Evolutionary conservation across 92 coral and sea anemone species (phyloP).

Genomic region (Actinostola sp.): DNA sequence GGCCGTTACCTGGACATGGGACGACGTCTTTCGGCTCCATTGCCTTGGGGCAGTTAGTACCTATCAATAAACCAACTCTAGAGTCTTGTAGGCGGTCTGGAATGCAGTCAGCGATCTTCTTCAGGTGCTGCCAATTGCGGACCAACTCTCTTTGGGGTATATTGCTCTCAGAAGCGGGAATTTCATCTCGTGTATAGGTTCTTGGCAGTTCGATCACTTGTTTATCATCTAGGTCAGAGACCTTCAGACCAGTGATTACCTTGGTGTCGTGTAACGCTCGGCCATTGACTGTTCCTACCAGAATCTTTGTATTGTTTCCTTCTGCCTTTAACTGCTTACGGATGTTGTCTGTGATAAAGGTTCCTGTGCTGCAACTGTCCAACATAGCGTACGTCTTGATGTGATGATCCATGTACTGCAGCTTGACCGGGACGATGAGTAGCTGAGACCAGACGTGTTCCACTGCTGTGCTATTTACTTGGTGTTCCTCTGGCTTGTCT

Average conservation of each 20-base stretch:
- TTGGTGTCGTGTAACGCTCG: conserved; percentile 33
- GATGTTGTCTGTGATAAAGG: conserved; percentile 45
- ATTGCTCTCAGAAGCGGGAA: conserved; percentile 21
- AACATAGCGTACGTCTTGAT: conserved; percentile 53
- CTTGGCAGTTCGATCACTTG: conserved; percentile 38
- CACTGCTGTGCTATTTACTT: no score
- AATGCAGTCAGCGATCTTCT: neutral
- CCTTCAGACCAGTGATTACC: conserved; percentile 41
- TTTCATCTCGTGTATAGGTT: conserved; percentile 26
- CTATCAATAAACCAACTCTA: no score
- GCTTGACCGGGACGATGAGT: conserved; percentile 53
- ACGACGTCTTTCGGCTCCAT: no score
- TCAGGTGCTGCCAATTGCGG: neutral
- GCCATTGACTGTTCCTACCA: conserved; percentile 43
- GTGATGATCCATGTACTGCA: conserved; percentile 9
- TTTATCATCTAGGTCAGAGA: conserved; percentile 38
- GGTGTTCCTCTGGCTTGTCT: no score
- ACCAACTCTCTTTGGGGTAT: no score
- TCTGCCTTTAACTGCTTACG: conserved; percentile 9
- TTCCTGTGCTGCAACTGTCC: conserved; percentile 50
- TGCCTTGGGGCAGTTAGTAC: no score
- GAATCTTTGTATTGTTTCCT: conserved; percentile 35
- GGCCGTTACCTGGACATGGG: no score
- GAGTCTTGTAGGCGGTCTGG: no score
- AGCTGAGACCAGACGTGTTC: no score